phyloP scores from a whole-genome alignment of 2,113 vertebrate species.

The Cettia cetti region DNA sequence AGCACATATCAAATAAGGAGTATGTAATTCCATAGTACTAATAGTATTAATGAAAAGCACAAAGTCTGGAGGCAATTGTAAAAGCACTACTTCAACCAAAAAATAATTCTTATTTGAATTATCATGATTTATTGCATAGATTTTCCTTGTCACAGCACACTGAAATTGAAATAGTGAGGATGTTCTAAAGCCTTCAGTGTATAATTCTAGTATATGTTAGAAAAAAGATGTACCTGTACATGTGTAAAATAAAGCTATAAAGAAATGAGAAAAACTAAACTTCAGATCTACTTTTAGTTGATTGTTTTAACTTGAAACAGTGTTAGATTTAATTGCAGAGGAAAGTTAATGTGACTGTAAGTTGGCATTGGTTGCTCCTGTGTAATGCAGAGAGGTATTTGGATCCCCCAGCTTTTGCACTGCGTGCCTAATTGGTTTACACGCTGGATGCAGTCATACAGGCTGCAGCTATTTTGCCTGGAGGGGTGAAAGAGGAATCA shows the following conservation, averaged over 20 bases:
- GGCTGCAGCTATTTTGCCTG: conserved; percentile 8
- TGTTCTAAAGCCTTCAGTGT: neutral
- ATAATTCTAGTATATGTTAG: neutral
- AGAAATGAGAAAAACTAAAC: conserved; percentile 8
- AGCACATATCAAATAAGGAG: conserved; percentile 54
- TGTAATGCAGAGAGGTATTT: neutral
- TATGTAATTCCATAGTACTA: conserved; percentile 52
- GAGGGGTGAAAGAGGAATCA: conserved; percentile 8
- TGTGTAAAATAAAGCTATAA: conserved; percentile 12
- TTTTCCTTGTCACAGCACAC: conserved; percentile 30
- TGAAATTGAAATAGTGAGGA: neutral
- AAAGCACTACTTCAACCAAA: conserved; percentile 20
- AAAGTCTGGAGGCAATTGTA: conserved; percentile 48
- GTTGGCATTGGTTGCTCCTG: neutral
- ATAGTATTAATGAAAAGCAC: conserved; percentile 63
- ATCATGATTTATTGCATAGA: conserved; percentile 51
- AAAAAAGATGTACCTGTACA: neutral
- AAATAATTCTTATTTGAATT: conserved; percentile 61
- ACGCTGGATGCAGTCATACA: neutral
- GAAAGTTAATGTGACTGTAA: neutral
- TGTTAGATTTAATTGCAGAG: neutral
- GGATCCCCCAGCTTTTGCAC: neutral
- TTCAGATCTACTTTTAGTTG: neutral
- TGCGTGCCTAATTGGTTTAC: neutral
- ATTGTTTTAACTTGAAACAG: neutral